phyloP scores from a whole-genome alignment of 2,888 invertebrate genomes.

The Kryphioiulus occultus region DNA sequence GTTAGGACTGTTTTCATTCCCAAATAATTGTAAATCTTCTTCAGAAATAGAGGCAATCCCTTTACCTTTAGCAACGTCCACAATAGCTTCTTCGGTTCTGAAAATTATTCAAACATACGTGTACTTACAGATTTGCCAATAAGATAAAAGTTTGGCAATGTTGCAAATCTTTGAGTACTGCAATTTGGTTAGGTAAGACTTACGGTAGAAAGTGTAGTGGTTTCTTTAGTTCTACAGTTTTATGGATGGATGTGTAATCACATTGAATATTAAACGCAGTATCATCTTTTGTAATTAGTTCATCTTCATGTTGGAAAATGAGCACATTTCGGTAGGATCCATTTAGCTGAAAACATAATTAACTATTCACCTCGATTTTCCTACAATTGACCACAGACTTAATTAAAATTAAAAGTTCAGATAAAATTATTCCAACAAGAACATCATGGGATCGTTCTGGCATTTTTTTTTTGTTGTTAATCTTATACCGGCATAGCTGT shows the following conservation, averaged over 20 bases:
- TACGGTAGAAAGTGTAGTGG: conserved; percentile 20
- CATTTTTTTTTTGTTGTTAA: too few relatives aligned
- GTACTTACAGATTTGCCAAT: background rate
- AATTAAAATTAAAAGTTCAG: too few relatives aligned
- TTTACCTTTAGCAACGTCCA: background rate
- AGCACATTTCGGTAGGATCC: conserved; percentile 37
- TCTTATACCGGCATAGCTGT: too few relatives aligned
- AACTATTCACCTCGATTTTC: too few relatives aligned
- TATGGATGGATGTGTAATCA: conserved; percentile 16
- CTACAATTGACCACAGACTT: too few relatives aligned
- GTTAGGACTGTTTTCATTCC: background rate
- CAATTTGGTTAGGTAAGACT: background rate
- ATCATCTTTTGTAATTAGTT: conserved; percentile 48
- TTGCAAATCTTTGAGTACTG: background rate
- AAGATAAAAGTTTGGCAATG: background rate
- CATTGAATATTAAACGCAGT: conserved; percentile 41
- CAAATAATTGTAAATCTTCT: conserved; percentile 25
- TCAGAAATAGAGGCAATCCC: conserved; percentile 41
- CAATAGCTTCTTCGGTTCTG: background rate
- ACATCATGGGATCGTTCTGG: too few relatives aligned
- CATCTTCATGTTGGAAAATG: conserved; percentile 43
- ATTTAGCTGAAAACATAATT: background rate
- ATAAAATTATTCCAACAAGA: too few relatives aligned
- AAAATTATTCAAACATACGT: background rate
- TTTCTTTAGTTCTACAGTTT: conserved; percentile 7